These are phyloP conservation scores for Ferrisia virgata DNA, from an alignment of 2,888 invertebrate genomes.

Conservation along the genomic window DNA sequence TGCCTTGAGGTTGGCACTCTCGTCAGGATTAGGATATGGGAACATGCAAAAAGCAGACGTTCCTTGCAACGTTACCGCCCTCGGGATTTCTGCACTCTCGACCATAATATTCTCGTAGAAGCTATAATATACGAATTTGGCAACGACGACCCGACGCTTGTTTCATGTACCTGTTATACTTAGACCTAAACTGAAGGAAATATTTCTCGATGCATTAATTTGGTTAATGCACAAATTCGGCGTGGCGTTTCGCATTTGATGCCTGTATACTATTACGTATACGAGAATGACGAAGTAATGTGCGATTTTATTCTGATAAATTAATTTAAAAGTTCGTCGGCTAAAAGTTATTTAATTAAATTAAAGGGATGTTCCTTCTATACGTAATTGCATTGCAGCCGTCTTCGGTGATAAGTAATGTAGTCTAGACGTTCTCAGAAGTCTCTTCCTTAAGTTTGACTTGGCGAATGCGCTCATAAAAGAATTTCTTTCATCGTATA, in stretches of 20 bases:
- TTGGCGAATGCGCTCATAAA: background rate
- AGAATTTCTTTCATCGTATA: background rate
- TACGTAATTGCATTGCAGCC: background rate
- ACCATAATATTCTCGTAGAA: background rate
- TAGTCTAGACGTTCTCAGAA: background rate
- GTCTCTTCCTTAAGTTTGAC: background rate
- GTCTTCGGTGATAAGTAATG: background rate
- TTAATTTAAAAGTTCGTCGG: background rate
- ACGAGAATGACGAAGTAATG: background rate
- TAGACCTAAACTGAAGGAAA: background rate
- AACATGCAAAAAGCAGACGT: background rate
- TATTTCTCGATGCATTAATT: background rate
- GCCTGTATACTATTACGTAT: background rate
- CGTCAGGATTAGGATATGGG: background rate
- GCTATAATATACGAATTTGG: background rate
- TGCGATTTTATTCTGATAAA: background rate
- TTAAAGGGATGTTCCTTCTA: background rate
- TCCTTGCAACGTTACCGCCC: background rate
- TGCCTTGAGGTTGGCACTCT: background rate
- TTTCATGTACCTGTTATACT: background rate
- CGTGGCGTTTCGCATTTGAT: background rate
- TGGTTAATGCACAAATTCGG: background rate
- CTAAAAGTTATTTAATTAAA: constrained; percentile 9
- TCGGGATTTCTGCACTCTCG: background rate
- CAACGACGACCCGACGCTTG: background rate